These are phyloP conservation scores for Lycodopsis pacificus DNA, from an alignment of 2,797 vertebrate genomes.

Conservation along the genomic window DNA sequence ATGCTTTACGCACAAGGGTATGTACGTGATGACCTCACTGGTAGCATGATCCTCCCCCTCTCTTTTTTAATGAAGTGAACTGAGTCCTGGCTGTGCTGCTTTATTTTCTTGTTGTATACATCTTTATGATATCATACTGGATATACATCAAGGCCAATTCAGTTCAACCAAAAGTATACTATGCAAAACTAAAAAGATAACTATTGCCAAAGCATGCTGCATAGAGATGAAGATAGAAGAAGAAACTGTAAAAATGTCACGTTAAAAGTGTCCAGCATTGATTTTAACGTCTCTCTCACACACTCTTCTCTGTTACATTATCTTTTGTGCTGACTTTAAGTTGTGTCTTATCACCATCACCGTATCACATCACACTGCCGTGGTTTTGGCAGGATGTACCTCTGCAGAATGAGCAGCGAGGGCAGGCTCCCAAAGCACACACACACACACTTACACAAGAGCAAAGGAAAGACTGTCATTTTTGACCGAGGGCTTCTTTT, in stretches of 20 bases:
- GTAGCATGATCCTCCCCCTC: slow-evolving; percentile 34
- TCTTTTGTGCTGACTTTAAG: slow-evolving; percentile 2
- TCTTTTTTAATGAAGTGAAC: slow-evolving; percentile 24
- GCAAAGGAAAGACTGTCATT: slow-evolving; percentile 58
- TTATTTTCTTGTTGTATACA: not conserved
- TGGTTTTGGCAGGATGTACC: slow-evolving; percentile 28
- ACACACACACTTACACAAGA: slow-evolving; percentile 19
- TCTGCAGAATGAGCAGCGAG: slow-evolving; percentile 15
- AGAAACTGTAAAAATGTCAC: not conserved
- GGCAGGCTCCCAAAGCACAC: not conserved
- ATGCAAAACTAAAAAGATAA: not conserved
- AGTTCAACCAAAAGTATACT: not conserved
- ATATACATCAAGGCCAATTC: not conserved
- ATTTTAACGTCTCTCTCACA: not conserved
- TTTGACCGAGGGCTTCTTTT: slow-evolving; percentile 54
- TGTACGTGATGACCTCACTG: slow-evolving; percentile 69
- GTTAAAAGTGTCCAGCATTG: not conserved
- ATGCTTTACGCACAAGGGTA: slow-evolving; percentile 37
- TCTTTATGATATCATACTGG: not conserved
- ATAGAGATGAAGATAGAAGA: not conserved
- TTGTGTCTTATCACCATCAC: slow-evolving; percentile 4
- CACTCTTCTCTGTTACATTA: not conserved
- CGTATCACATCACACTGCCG: not conserved
- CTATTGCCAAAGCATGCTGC: not conserved
- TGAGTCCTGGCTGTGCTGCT: not conserved